phyloP scores from a whole-genome alignment of 2,113 vertebrate species.

The Pipa parva region DNA sequence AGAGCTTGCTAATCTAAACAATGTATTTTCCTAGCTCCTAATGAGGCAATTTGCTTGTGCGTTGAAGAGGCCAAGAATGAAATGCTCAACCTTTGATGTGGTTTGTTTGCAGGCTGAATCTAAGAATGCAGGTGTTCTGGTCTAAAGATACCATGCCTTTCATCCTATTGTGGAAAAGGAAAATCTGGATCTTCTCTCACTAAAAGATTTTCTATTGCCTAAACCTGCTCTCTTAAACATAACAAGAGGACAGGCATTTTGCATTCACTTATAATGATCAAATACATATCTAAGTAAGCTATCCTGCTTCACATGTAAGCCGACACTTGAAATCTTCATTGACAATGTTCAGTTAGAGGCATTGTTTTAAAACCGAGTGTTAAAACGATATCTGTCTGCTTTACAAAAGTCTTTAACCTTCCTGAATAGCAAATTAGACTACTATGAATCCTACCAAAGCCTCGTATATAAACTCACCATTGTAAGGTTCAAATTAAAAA shows the following conservation, averaged over 20 bases:
- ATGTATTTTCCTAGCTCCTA: slow-evolving; percentile 71
- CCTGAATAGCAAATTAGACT: neutral
- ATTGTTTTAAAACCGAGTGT: slow-evolving; percentile 9
- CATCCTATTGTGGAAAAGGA: slow-evolving; percentile 68
- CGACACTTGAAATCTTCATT: slow-evolving; percentile 5
- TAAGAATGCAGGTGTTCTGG: slow-evolving; percentile 69
- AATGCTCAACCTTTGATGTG: slow-evolving; percentile 77
- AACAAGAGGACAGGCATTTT: slow-evolving; percentile 41
- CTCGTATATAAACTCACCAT: too few relatives aligned
- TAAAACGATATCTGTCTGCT: neutral
- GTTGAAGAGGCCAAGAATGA: slow-evolving; percentile 70
- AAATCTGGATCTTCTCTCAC: slow-evolving; percentile 55
- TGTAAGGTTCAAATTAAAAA: too few relatives aligned
- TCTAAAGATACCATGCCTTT: slow-evolving; percentile 64
- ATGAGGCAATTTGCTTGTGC: slow-evolving; percentile 76
- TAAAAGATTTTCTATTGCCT: slow-evolving; percentile 57
- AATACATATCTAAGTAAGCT: slow-evolving; percentile 51
- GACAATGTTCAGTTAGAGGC: slow-evolving; percentile 5
- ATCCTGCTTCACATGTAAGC: slow-evolving; percentile 16
- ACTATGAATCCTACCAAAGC: too few relatives aligned
- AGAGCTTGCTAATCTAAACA: slow-evolving; percentile 74
- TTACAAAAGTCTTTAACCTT: neutral
- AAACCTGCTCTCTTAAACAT: slow-evolving; percentile 65
- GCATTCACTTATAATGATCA: slow-evolving; percentile 67
- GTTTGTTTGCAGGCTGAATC: slow-evolving; percentile 73